Base-by-base conservation (phyloP, 2,113 vertebrate genomes). In the Salvelinus sp. region DNA sequence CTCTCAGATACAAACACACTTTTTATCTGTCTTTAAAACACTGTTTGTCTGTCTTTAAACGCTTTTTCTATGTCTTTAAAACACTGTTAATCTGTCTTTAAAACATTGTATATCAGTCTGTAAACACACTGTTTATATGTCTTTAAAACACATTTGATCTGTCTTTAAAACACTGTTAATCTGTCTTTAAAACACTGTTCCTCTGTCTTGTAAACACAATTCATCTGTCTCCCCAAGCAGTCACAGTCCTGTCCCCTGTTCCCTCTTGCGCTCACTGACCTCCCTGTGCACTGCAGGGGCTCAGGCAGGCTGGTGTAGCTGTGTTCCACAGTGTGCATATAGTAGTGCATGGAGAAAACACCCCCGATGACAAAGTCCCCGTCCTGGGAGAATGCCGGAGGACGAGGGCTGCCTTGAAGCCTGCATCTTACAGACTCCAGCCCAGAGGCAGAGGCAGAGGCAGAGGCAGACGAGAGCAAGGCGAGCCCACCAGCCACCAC, bases 291-390 rank as follows among this genome's bases (percentile, higher is more conserved):
- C 27, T 60, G 75, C 3, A 85, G 22, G 16, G 86, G 63, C 58
- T 86, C 81, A 76, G 92, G 92, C 60, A 76, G 20, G 47, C 18
- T 76, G 65, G 77, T 91, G 67, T 90, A 92, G 73, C 83, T 78
- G 25, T 84, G 67, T n/a, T 81, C 80, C 30, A 81, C 71, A 27
- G 74, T 86, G 22, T 79, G 27, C 27, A 73, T 72, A 9, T 85
- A 82, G 72, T 81, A 4, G 67, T 93, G 91, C 0, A 93, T 87
- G 0, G 90, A 78, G 48, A 93, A 93, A 79, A 87, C 82, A 16
- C 90, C 90, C 2, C 90, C 91, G 63, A 92, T 82, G 20, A 91
- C 2, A 30, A 88, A 91, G 71, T 92, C 91, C 54, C 91, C 91
- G 20, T 88, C 87, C 78, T 83, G 54, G 20, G 82, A 85, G 33